Evolutionary conservation across 2,113 vertebrate genomes (phyloP).

Genomic region (Erythrocercus mccallii): DNA sequence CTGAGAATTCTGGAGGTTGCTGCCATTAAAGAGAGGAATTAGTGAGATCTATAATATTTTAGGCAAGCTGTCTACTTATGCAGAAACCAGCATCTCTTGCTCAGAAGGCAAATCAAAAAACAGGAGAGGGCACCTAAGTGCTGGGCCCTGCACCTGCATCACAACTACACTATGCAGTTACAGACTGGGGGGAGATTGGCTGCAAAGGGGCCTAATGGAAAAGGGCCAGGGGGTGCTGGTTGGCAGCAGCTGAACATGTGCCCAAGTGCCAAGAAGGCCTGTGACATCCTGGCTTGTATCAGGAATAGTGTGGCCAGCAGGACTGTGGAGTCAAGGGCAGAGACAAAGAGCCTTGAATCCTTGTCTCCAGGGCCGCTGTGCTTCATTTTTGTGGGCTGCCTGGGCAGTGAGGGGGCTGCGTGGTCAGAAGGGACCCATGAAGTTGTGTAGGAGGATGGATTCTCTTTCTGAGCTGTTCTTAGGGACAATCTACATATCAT

Average conservation of each 20-base stretch:
- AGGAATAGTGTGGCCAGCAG: background rate
- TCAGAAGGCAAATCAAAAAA: background rate
- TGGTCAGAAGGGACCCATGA: background rate
- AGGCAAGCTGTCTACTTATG: background rate
- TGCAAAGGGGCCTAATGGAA: background rate
- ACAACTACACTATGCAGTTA: background rate
- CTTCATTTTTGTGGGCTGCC: background rate
- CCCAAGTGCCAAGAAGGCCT: background rate
- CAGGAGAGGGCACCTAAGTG: background rate
- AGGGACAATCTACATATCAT: constrained; percentile 63
- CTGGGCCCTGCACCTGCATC: background rate
- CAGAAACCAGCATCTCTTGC: background rate
- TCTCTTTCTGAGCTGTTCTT: constrained; percentile 1
- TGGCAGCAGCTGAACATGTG: background rate
- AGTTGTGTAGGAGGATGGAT: background rate
- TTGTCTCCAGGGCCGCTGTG: background rate
- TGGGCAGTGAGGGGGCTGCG: background rate
- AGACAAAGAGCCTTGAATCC: background rate
- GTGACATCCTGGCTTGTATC: background rate
- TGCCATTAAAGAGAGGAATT: background rate
- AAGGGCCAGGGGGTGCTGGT: background rate
- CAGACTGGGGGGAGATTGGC: background rate
- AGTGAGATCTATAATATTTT: background rate
- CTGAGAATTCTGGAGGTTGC: background rate
- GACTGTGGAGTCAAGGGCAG: background rate